Evolutionary conservation across 2,888 invertebrate genomes (phyloP).

Genomic region (Ochlodes sylvanus): DNA sequence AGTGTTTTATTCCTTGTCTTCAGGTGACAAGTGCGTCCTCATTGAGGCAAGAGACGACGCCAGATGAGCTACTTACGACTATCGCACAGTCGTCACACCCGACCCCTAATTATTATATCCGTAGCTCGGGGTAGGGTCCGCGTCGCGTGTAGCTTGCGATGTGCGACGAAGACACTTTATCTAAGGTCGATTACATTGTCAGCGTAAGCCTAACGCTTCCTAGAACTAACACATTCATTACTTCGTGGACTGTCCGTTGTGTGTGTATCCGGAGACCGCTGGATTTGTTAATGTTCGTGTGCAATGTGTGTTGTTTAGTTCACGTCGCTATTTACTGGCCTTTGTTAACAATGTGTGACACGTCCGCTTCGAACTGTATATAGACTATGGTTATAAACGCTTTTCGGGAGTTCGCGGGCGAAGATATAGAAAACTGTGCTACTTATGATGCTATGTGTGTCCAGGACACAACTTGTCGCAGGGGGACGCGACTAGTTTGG

Average conservation of each 20-base stretch:
- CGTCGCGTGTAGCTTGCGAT: constrained; percentile 80
- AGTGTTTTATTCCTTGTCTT: constrained; percentile 87
- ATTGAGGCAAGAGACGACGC: constrained; percentile 90
- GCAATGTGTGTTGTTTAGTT: constrained; percentile 83
- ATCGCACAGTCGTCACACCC: constrained; percentile 78
- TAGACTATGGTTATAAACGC: constrained; percentile 48
- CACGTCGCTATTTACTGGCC: constrained; percentile 71
- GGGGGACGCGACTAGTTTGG: constrained; percentile 93
- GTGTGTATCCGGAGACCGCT: constrained; percentile 82
- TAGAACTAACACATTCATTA: constrained; percentile 75
- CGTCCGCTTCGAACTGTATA: constrained; percentile 41
- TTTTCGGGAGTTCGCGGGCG: constrained; percentile 56
- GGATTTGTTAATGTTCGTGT: constrained; percentile 77
- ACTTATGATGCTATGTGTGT: constrained; percentile 82
- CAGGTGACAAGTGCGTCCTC: constrained; percentile 93
- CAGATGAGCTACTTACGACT: constrained; percentile 83
- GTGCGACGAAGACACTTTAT: constrained; percentile 81
- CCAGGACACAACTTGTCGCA: constrained; percentile 97
- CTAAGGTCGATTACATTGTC: constrained; percentile 82
- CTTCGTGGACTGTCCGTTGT: constrained; percentile 76
- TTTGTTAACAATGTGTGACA: constrained; percentile 57
- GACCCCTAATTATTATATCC: constrained; percentile 74
- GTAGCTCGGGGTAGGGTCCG: constrained; percentile 78
- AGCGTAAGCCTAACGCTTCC: constrained; percentile 84
- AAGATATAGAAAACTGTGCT: constrained; percentile 69